These are phyloP conservation scores for Sturnira hondurensis DNA, from an alignment of 2,113 vertebrate genomes.

Conservation along the genomic window DNA sequence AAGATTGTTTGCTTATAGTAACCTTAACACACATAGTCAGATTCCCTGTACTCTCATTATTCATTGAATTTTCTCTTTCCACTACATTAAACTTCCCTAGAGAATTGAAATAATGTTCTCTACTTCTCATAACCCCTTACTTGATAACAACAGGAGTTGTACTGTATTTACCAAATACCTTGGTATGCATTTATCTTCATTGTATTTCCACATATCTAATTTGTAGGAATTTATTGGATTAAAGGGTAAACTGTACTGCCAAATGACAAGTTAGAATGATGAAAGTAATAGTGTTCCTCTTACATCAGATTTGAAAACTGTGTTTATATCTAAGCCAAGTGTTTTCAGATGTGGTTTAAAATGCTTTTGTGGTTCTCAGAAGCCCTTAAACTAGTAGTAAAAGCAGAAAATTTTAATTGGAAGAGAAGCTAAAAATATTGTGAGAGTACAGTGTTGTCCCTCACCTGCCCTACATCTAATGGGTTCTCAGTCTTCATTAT, in stretches of 20 bases:
- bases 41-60: not conserved
- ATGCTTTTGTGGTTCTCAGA: not conserved
- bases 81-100: not conserved
- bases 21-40: not conserved
- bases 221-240: conserved; percentile 3
- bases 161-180: not conserved
- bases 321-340: not conserved
- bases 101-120: not conserved
- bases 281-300: not conserved
- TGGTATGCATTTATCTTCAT: not conserved
- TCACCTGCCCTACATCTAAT: not conserved
- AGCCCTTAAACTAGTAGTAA: not conserved
- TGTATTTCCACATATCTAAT: not conserved
- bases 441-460: not conserved
- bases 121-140: not conserved
- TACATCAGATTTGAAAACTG: not conserved
- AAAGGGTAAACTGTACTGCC: not conserved
- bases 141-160: not conserved
- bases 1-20: not conserved
- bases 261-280: conserved; percentile 9
- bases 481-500: not conserved
- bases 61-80: not conserved
- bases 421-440: not conserved
- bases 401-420: not conserved
- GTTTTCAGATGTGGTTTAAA: conserved; percentile 5